These are phyloP conservation scores for Ichneumon xanthorius DNA, from an alignment of 2,888 invertebrate species.

Conservation along the genomic window DNA sequence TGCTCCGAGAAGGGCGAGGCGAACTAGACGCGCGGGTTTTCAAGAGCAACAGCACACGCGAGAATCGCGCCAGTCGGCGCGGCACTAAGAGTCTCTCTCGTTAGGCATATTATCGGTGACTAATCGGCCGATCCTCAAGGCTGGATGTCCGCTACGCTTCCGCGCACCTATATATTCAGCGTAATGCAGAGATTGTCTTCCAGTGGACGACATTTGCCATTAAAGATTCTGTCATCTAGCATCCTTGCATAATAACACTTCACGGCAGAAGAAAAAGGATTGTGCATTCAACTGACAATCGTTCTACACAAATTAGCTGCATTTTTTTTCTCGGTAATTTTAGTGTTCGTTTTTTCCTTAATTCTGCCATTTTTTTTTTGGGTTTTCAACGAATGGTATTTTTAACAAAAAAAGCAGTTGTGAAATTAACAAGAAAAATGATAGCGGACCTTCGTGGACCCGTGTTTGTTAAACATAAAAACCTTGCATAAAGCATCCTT, in stretches of 20 bases:
- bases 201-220: neutral
- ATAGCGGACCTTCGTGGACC: too few relatives aligned
- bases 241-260: neutral
- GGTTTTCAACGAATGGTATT: too few relatives aligned
- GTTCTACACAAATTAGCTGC: neutral
- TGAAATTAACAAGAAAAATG: too few relatives aligned
- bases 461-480: too few relatives aligned
- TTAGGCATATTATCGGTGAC: slow-evolving; percentile 78
- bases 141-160: slow-evolving; percentile 64
- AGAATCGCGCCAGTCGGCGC: slow-evolving; percentile 32
- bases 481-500: too few relatives aligned
- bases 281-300: neutral
- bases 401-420: too few relatives aligned
- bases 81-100: slow-evolving; percentile 68
- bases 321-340: neutral
- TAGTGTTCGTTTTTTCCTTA: neutral
- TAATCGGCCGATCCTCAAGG: slow-evolving; percentile 77
- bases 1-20: slow-evolving; percentile 12
- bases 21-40: slow-evolving; percentile 18
- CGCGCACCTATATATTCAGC: slow-evolving; percentile 19
- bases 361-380: neutral
- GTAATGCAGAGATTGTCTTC: neutral
- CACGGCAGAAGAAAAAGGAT: neutral
- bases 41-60: slow-evolving; percentile 47
- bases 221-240: neutral